Percentiles rank a stretch among this genome's conserved stretches.
These are phyloP conservation scores for Murina feae DNA, from an alignment of 2,113 vertebrate genomes.

Conservation along the genomic window DNA sequence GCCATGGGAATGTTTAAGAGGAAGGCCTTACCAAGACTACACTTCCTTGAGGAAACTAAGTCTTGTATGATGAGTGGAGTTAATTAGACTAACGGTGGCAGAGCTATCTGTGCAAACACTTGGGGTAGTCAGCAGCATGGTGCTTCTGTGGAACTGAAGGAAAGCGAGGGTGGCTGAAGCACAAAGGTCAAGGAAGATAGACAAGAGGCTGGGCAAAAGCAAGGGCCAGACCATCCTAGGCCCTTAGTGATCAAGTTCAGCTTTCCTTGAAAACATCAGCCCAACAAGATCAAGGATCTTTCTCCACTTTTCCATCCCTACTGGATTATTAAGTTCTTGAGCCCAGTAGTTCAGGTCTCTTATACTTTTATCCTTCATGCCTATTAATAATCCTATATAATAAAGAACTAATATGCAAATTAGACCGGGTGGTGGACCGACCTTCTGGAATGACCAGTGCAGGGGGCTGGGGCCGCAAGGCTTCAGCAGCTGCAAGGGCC, in stretches of 20 bases:
- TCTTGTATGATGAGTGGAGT: background rate
- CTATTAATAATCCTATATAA: background rate
- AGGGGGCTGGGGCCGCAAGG: no score
- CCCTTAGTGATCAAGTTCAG: background rate
- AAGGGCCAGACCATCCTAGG: background rate
- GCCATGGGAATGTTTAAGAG: background rate
- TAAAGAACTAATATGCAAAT: background rate
- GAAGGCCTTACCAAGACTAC: background rate
- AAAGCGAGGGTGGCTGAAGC: background rate
- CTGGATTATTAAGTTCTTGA: background rate
- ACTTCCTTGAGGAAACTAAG: background rate
- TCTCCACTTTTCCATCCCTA: background rate
- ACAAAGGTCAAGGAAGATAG: background rate
- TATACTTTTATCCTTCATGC: background rate
- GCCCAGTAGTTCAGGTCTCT: background rate
- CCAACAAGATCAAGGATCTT: background rate
- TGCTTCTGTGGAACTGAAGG: background rate
- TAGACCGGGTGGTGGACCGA: no score
- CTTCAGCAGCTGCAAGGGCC: no score
- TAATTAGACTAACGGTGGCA: background rate
- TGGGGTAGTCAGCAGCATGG: background rate
- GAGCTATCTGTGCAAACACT: background rate
- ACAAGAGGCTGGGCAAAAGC: background rate
- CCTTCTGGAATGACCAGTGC: no score
- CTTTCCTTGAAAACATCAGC: background rate